phyloP scores from a whole-genome alignment of 2,888 invertebrate species.

The Acleris holmiana region DNA sequence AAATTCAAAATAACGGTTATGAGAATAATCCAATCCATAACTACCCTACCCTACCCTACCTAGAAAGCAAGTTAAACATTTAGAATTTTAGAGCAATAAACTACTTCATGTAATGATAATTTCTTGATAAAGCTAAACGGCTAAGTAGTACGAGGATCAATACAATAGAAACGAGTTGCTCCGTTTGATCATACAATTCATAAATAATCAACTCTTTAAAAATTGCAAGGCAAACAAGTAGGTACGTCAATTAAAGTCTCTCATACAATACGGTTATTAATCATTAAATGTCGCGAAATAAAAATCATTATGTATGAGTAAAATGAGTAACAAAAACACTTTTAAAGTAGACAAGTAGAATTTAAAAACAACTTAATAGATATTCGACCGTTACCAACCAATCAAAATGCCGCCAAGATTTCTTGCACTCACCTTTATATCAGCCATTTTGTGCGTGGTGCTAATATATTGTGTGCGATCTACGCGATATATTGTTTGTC shows the following conservation, averaged over 20 bases:
- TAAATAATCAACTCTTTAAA: slow-evolving; percentile 15
- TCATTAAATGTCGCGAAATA: not conserved
- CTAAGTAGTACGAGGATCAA: slow-evolving; percentile 18
- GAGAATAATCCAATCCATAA: not conserved
- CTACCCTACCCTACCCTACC: too few species aligned
- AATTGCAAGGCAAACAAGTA: slow-evolving; percentile 9
- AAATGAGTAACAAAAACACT: not conserved
- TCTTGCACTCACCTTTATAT: slow-evolving; percentile 75
- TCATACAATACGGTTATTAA: not conserved
- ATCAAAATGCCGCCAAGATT: slow-evolving; percentile 81
- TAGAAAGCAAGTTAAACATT: too few species aligned
- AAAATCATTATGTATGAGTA: not conserved
- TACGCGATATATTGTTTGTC: slow-evolving; percentile 64
- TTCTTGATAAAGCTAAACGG: not conserved
- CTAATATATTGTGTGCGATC: slow-evolving; percentile 66
- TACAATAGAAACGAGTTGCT: slow-evolving; percentile 9
- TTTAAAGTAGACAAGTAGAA: not conserved
- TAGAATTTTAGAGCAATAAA: too few species aligned
- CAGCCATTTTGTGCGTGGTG: slow-evolving; percentile 77
- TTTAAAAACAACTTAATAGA: slow-evolving; percentile 49
- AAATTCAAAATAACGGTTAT: slow-evolving; percentile 1
- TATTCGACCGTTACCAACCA: slow-evolving; percentile 70
- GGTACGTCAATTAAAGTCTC: not conserved
- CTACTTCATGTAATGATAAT: too few species aligned
- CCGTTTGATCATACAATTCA: slow-evolving; percentile 9